These are phyloP conservation scores for Pangasius larnaudii DNA, from an alignment of 2,797 vertebrate genomes.

Conservation along the genomic window DNA sequence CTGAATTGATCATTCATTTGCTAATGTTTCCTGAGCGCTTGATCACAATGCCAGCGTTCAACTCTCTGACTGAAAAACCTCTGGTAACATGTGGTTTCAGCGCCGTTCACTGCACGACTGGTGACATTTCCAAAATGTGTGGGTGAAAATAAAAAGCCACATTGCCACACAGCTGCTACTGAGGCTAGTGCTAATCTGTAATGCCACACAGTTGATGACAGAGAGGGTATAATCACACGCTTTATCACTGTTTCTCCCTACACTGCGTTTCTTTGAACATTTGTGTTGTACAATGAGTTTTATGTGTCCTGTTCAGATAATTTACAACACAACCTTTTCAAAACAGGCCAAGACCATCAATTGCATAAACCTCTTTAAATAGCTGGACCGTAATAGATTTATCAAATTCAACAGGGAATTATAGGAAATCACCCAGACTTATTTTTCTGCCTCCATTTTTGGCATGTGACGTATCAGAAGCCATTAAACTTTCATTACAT, in stretches of 20 bases:
- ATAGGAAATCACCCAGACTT: conserved; percentile 39
- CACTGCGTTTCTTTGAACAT: background rate
- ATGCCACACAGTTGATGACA: conserved; percentile 8
- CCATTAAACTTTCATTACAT: conserved; percentile 46
- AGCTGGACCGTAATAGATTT: conserved; percentile 20
- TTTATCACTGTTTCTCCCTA: conserved; percentile 1
- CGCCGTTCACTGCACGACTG: background rate
- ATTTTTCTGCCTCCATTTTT: conserved; percentile 37
- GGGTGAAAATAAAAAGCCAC: conserved; percentile 45
- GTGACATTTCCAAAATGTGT: conserved; percentile 50
- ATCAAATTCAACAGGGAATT: conserved; percentile 59
- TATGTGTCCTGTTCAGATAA: background rate
- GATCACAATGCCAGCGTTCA: conserved; percentile 43
- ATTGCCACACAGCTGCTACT: conserved; percentile 2
- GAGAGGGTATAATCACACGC: conserved; percentile 7
- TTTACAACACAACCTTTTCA: conserved; percentile 2
- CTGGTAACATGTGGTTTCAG: conserved; percentile 26
- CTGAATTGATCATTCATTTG: conserved; percentile 49
- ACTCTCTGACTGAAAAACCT: conserved; percentile 25
- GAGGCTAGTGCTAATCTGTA: conserved; percentile 16
- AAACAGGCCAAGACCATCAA: background rate
- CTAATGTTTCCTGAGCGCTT: conserved; percentile 45
- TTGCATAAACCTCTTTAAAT: conserved; percentile 22
- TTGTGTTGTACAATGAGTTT: background rate
- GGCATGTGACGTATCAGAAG: conserved; percentile 41